Evolutionary conservation across 2,888 invertebrate species (phyloP), one percentile per base, ranked within the genome.

Genomic region (Eutolmus rufibarbis): DNA sequence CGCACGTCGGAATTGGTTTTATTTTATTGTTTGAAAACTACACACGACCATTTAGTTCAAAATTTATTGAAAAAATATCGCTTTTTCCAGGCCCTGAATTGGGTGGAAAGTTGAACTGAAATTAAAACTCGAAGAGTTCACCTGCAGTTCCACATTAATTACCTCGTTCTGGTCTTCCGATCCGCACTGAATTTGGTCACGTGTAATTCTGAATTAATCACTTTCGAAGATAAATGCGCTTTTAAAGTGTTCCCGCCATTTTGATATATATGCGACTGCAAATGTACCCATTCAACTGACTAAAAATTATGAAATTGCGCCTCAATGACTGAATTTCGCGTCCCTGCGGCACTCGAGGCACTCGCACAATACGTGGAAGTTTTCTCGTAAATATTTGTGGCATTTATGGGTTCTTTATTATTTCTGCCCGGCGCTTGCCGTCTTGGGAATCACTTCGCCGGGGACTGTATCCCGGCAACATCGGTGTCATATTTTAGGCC

Each of bases 181-280:
- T 66, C 5, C 66, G 66, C 23, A 23, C 19, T 57, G 66, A 12
- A 66, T 66, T 66, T 23, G 28, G 66, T 28, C 12, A 66, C 19
- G 23, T 66, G 66, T 66, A 23, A 28, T 66, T 12, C 66, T 23
- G 14, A 19, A 66, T 66, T 66, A 66, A 28, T 66, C 66, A 66
- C 12, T 66, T 66, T 4, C 19, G 28, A 8, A 14, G 66, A 66
- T 66, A 23, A 23, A 66, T 23, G 66, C 9, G 66, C 4, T 66
- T 66, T 23, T 23, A 66, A 66, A 51, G 51, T 23, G 46, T 23
- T 46, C 40, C 16, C n/a, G 51, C 16, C 51, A 8, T 51, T 79
- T 46, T 79, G 79, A 79, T 79, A 40, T 79, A 79, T 79, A 56
- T 79, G 51, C 28, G 79, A 31, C 19, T 51, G 51, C 51, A 51